Conservation (phyloP, 2,113 vertebrate species). For the Ammospiza nelsoni region DNA sequence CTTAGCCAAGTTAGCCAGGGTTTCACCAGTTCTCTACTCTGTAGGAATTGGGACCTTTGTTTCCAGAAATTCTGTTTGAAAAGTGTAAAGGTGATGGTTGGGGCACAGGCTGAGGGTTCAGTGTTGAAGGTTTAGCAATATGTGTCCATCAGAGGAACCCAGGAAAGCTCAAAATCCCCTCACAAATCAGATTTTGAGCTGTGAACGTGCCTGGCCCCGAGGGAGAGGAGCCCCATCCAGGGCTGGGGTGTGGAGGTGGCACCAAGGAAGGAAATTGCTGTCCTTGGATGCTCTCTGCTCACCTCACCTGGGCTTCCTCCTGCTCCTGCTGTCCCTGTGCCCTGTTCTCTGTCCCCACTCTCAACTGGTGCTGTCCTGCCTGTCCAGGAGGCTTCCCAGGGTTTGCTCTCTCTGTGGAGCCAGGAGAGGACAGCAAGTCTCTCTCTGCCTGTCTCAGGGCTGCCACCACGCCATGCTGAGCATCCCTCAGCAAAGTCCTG, state of each 20-base stretch:
- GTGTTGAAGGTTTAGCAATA: neutral
- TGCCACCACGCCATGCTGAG: neutral
- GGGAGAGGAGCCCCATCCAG: neutral
- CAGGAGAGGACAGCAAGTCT: neutral
- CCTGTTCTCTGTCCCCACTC: neutral
- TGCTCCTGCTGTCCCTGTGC: neutral
- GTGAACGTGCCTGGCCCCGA: accelerated
- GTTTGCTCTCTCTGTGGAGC: neutral
- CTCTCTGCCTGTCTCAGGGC: conserved; percentile 24
- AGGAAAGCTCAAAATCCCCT: neutral
- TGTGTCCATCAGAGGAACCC: neutral
- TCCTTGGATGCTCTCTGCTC: neutral
- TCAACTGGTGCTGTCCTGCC: neutral
- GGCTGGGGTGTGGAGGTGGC: neutral
- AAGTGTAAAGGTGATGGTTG: neutral
- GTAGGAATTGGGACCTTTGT: neutral
- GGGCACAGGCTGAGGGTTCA: neutral
- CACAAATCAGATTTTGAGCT: neutral
- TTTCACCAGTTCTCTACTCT: neutral
- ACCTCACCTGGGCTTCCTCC: neutral
- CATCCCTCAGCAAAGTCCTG: neutral
- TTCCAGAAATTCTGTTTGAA: neutral
- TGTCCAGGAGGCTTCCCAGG: neutral
- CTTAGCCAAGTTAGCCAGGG: neutral
- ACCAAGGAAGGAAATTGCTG: neutral